Base-by-base conservation (phyloP, 2,113 vertebrate species). In the Ariopsis seemanni region DNA sequence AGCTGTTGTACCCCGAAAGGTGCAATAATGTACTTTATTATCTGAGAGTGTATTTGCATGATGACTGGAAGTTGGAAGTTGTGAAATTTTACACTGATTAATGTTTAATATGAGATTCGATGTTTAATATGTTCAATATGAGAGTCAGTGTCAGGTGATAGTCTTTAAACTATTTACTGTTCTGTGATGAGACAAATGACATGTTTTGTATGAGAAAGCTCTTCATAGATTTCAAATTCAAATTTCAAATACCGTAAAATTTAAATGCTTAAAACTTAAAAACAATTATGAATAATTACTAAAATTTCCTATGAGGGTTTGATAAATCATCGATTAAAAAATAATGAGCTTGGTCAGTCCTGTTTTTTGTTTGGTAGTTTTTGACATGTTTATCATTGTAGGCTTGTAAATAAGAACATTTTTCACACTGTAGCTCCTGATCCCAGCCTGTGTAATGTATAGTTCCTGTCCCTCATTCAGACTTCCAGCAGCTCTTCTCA, bases 381-480 rank as follows among this genome's bases (percentile, higher is more conserved):
- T 75, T 48, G 3, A 30, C 50, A 55, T 14, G 8, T 57, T 50
- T 7, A 48, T 72, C 4, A 18, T 7, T 55, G 7, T 30, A 27
- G 27, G 53, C 82, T 84, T 84, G 52, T 71, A 72, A 55, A 57
- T 7, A 7, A 84, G n/a, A 84, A 30, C 20, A 69, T 25, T 8
- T 67, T 18, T 67, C 14, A n/a, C 82, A 50, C 42, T 80, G 5
- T 17, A 17, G 52, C 53, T 48, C 58, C 58, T 84, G 17, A 84
- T 57, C 65, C n/a, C 52, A 57, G 17, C 9, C 65, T 84, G 57
- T 65, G 60, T 84, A 72, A 57, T 34, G n/a, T 84, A 57, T 71
- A 71, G 83, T 17, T 72, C 42, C 50, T 69, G 62, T 53, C 50
- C 8, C 63, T 18, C 42, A 52, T 83, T 83, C 82, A 67, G 62